Evolutionary conservation across 2,113 vertebrate genomes (phyloP).

Genomic region (Neodon shergylaensis): DNA sequence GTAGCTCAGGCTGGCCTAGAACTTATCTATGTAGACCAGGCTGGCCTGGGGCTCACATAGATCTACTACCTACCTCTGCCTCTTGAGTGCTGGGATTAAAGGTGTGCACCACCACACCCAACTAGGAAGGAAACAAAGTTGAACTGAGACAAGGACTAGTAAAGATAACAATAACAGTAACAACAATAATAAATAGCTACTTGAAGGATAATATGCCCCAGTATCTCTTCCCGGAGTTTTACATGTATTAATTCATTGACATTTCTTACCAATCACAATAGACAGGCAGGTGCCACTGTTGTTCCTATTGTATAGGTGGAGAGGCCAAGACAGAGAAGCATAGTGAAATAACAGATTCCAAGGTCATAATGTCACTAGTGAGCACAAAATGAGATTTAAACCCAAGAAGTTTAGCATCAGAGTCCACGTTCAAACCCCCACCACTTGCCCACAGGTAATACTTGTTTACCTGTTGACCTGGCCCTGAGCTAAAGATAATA

Average conservation of each 20-base stretch:
- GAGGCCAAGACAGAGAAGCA: constrained; percentile 10
- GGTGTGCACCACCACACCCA: neutral
- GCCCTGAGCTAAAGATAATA: neutral
- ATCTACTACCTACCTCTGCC: neutral
- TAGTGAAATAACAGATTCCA: neutral
- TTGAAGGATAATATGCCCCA: neutral
- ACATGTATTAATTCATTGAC: neutral
- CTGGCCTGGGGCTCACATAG: neutral
- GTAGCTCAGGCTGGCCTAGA: neutral
- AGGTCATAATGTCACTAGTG: constrained; percentile 34
- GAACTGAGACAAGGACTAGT: constrained; percentile 25
- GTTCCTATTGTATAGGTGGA: constrained; percentile 42
- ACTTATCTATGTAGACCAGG: neutral
- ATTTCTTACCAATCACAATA: neutral
- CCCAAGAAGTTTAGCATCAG: neutral
- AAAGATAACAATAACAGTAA: neutral
- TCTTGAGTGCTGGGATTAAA: neutral
- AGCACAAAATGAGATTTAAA: constrained; percentile 40
- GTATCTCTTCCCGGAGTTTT: neutral
- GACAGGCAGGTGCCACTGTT: neutral
- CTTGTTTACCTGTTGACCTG: neutral
- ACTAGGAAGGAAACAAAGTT: constrained; percentile 45
- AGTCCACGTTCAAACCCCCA: neutral
- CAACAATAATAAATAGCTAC: neutral
- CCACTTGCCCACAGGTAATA: neutral